These are phyloP conservation scores for Epinotia nisella DNA, from an alignment of 2,888 invertebrate genomes.

Conservation along the genomic window DNA sequence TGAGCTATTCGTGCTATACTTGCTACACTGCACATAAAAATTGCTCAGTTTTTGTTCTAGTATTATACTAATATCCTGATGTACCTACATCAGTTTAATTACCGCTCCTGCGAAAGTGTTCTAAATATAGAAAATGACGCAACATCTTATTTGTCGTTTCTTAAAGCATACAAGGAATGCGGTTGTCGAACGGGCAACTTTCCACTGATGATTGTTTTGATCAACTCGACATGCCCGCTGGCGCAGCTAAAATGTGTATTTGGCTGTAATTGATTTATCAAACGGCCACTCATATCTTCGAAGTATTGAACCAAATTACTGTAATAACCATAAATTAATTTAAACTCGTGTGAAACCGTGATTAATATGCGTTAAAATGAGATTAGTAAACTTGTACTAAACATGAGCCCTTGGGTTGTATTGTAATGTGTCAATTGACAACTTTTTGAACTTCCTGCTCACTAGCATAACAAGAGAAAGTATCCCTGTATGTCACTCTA, in stretches of 20 bases:
- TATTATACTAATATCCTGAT: background rate
- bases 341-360: constrained; percentile 9
- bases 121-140: constrained; percentile 48
- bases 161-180: constrained; percentile 63
- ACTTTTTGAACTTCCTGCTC: constrained; percentile 15
- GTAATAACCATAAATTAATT: constrained; percentile 33
- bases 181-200: constrained; percentile 62
- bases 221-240: constrained; percentile 58
- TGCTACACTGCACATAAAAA: background rate
- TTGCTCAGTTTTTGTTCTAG: background rate
- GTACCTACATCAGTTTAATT: constrained; percentile 9
- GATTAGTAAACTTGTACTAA: background rate
- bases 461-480: constrained; percentile 57
- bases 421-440: constrained; percentile 18
- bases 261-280: constrained; percentile 58
- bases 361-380: constrained; percentile 4
- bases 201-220: constrained; percentile 69
- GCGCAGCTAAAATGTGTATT: constrained; percentile 59
- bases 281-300: constrained; percentile 14
- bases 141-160: constrained; percentile 56
- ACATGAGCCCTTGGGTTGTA: constrained; percentile 15
- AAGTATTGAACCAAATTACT: constrained; percentile 32
- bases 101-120: constrained; percentile 4
- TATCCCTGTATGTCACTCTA: constrained; percentile 54
- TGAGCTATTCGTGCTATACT: constrained; percentile 30